These are phyloP conservation scores for Parapristionchus giblindavisi DNA, from an alignment of 2,888 invertebrate species.

Conservation along the genomic window DNA sequence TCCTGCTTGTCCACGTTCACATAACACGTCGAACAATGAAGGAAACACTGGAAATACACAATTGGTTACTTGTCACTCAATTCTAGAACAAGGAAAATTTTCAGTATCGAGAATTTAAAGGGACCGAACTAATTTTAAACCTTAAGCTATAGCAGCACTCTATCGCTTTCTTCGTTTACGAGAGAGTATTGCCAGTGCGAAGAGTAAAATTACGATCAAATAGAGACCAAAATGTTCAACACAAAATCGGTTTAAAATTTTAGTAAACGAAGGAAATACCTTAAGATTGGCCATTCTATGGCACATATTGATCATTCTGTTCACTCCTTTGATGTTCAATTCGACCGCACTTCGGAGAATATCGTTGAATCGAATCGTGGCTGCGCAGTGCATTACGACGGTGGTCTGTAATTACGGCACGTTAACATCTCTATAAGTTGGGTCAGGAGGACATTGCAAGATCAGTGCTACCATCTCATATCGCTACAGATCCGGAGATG, in stretches of 20 bases:
- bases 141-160: too few relatives aligned
- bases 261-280: constrained; percentile 41
- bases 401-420: constrained; percentile 73
- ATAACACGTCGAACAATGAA: constrained; percentile 89
- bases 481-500: too few relatives aligned
- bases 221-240: too few relatives aligned
- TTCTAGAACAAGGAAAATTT: too few relatives aligned
- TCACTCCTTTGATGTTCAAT: constrained; percentile 89
- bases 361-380: constrained; percentile 88
- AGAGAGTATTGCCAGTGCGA: background rate
- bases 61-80: too few relatives aligned
- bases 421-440: too few relatives aligned
- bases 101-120: too few relatives aligned
- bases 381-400: constrained; percentile 90
- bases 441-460: too few relatives aligned
- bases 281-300: constrained; percentile 81
- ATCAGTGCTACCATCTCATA: too few relatives aligned
- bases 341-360: constrained; percentile 84
- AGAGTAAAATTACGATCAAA: too few relatives aligned
- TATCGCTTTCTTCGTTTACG: background rate
- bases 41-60: constrained; percentile 67
- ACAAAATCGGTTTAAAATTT: too few relatives aligned
- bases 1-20: constrained; percentile 81
- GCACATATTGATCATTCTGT: constrained; percentile 81
- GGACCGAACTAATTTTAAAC: too few relatives aligned